Evolutionary conservation across 2,113 vertebrate species (phyloP).

Genomic region (Pachyramphus minor): DNA sequence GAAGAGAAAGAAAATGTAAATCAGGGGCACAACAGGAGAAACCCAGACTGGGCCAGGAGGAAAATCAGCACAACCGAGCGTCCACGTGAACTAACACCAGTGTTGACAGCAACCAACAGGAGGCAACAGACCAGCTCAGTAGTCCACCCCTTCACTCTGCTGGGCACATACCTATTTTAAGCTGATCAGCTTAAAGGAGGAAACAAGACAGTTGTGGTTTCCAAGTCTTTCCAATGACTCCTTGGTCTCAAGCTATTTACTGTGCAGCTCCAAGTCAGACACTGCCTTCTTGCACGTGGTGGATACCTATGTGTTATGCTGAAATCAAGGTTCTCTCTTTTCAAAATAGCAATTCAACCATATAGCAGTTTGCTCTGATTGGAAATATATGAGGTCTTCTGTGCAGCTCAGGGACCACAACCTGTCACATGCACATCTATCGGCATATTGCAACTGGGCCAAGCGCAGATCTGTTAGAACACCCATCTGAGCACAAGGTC

Average conservation of each 20-base stretch:
- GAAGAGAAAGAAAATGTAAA: background rate
- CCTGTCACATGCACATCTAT: background rate
- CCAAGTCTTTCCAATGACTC: background rate
- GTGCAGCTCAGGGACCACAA: background rate
- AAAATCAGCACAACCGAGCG: background rate
- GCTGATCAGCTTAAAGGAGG: background rate
- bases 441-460: fast-evolving
- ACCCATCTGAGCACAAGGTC: background rate
- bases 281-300: background rate
- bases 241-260: background rate
- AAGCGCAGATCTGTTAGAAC: background rate
- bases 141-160: background rate
- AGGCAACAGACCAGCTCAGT: background rate
- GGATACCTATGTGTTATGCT: fast-evolving
- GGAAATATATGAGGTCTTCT: background rate
- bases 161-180: background rate
- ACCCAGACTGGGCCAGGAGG: background rate
- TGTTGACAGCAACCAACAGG: background rate
- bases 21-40: background rate
- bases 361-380: background rate
- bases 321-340: background rate
- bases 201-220: background rate
- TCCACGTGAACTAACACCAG: background rate
- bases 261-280: background rate
- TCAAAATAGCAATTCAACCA: background rate